Conservation (phyloP, 2,113 vertebrate genomes). For the Sporophila hypoxantha region DNA sequence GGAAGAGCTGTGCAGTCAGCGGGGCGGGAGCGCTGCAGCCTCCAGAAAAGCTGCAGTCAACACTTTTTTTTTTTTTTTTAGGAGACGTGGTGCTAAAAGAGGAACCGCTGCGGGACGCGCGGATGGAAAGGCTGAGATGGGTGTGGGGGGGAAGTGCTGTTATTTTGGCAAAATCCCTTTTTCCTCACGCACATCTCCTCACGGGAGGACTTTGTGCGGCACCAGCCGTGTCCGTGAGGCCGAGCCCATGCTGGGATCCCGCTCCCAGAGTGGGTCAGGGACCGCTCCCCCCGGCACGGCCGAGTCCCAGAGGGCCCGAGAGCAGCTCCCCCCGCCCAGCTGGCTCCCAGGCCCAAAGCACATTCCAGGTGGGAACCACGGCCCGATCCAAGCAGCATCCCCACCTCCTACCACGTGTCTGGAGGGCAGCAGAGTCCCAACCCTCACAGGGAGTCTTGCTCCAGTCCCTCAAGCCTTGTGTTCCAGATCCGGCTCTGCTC, state of each 20-base stretch:
- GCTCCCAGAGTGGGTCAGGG: rapidly evolving
- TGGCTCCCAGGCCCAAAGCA: not conserved
- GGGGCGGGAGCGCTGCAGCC: not conserved
- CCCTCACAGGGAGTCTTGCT: not conserved
- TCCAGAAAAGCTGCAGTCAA: constrained; percentile 24
- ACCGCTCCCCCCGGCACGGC: rapidly evolving
- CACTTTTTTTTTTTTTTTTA: not conserved
- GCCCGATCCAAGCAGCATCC: not conserved
- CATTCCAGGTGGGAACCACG: not conserved
- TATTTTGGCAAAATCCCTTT: not conserved
- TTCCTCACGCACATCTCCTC: not conserved
- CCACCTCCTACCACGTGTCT: rapidly evolving
- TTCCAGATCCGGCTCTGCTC: not conserved
- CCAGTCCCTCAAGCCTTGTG: not conserved
- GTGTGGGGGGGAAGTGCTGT: not conserved
- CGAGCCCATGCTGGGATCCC: not conserved
- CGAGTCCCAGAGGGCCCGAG: rapidly evolving
- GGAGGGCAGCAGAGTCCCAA: not conserved
- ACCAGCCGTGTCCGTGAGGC: rapidly evolving
- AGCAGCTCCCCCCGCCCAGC: not conserved
- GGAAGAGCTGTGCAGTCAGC: not conserved
- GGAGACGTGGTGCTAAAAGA: constrained; percentile 17
- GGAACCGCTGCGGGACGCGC: not conserved
- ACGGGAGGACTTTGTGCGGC: not conserved
- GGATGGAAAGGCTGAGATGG: not conserved